Base-by-base conservation (phyloP, 2,797 vertebrate genomes). In the Gallirallus australis region DNA sequence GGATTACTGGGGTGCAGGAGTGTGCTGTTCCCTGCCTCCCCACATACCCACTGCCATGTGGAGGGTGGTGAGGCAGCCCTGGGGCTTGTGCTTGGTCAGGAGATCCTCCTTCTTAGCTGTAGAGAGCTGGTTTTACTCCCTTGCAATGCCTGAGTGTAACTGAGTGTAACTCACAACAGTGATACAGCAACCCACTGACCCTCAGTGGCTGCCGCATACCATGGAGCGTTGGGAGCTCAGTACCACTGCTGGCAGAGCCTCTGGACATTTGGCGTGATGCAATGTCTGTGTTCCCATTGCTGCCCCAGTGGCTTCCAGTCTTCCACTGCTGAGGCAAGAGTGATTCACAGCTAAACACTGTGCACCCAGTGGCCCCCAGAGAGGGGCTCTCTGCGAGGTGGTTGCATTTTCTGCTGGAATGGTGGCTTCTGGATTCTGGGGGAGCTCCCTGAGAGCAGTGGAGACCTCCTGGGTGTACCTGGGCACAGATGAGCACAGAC, bases 21-120 rank as follows among this genome's bases (percentile, higher is more conserved):
- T 2, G 8, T 14, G 24, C 45, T 79, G 27, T 69, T 77, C 4
- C 25, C 31, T 45, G 7, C 28, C 23, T 80, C 15, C 59, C 25
- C 25, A 21, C 16, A 37, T 12, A 50, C 2, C 27, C 0, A 0
- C 20, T 17, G 15, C 2, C 3, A 47, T 16, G 21, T n/a, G 27
- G 30, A 73, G 4, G 3, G 3, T 4, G 3, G 4, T 35, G 25
- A 40, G 33, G 18, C 31, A 65, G 28, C 42, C 47, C 19, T 72
- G 12, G 2, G 37, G n/a, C 17, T 73, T 3, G 2, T 59, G 9
- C 10, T 88, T 48, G 53, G 8, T 64, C 35, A n/a, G 42, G 35
- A 83, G 6, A 52, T 5, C 6, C 16, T 78, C 4, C 17, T 65
- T 57, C 68, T 24, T 9, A 56, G 14, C 13, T 71, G 23, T 2